Evolutionary conservation across 1,140 invertebrate species (phyloP), one percentile per base, ranked within the genome.

Genomic region (Plectus sambesii): DNA sequence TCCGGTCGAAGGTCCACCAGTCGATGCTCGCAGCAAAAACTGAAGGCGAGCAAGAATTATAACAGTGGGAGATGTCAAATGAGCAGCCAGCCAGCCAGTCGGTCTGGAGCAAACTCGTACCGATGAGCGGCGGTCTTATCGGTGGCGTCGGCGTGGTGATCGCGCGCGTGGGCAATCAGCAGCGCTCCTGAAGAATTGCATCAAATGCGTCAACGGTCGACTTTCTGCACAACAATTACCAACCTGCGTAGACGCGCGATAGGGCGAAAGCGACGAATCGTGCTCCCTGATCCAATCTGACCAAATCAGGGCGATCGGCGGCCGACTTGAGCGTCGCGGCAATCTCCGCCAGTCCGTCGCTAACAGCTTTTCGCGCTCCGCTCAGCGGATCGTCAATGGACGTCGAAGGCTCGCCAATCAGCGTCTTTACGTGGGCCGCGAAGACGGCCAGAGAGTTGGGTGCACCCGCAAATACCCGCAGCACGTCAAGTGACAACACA

Each of bases 401-500:
- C 36, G n/a, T n/a, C n/a, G n/a, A n/a, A n/a, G n/a, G n/a, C 27
- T 49, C 5, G 39, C 40, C 9, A 35, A 4, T 33, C 44, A 29
- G 38, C n/a, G n/a, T n/a, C n/a, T 59, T 48, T 17, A 62, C 49
- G 36, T 54, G 47, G 15, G 35, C 42, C 17, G 57, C 41, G 24
- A 72, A 72, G 3, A 70, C 62, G 4, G 56, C 24, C 9, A 78
- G 50, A 8, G 69, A 70, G 47, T 73, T 62, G 3, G 73, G 75
- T 17, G 74, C 60, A 8, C 70, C 70, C 51, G 76, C 56, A 5
- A 79, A 67, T 6, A 76, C 75, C 46, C 78, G 62, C 3, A 80
- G 61, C 6, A 79, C 75, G 62, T 80, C 78, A 19, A 80, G 54
- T 0, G 75, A 74, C 36, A 80, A 60, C 36, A 80, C 73, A 57